Conservation (phyloP, 2,797 vertebrate species). For the Coregonus sp. region DNA sequence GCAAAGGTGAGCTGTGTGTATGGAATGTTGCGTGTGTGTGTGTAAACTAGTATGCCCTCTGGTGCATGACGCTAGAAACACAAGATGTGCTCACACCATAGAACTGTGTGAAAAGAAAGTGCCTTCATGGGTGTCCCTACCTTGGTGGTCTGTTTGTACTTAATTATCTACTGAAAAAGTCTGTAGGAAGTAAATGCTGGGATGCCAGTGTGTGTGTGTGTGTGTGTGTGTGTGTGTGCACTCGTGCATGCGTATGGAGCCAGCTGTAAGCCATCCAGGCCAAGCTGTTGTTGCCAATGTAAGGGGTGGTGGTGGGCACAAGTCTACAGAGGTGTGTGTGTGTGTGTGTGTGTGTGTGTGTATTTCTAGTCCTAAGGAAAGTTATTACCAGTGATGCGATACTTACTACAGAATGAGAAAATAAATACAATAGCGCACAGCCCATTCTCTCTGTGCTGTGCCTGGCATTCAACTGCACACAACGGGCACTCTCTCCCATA, state of each 20-base stretch:
- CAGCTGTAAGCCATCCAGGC: too few relatives aligned
- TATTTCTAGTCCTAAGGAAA: not conserved
- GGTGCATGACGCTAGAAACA: slow-evolving; percentile 5
- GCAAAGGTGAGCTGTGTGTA: slow-evolving; percentile 19
- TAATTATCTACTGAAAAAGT: slow-evolving; percentile 30
- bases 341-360: not conserved
- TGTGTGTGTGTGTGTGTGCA: slow-evolving; percentile 1
- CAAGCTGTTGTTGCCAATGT: too few relatives aligned
- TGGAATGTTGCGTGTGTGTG: slow-evolving; percentile 10
- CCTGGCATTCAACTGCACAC: not conserved
- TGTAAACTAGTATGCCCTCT: not conserved
- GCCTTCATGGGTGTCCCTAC: slow-evolving; percentile 6
- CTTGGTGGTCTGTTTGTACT: slow-evolving; percentile 33
- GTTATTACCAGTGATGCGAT: not conserved
- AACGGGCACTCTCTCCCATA: not conserved
- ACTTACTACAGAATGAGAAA: not conserved
- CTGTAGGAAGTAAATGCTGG: not conserved
- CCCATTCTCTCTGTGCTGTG: not conserved
- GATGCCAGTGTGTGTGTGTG: not conserved
- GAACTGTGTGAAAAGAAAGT: slow-evolving; percentile 23
- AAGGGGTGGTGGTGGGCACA: too few relatives aligned
- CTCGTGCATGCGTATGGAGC: too few relatives aligned
- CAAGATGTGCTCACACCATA: not conserved
- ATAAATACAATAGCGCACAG: not conserved
- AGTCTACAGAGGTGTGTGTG: not conserved